Base-by-base conservation (phyloP, 2,888 invertebrate species). In the Apotomis capreana region DNA sequence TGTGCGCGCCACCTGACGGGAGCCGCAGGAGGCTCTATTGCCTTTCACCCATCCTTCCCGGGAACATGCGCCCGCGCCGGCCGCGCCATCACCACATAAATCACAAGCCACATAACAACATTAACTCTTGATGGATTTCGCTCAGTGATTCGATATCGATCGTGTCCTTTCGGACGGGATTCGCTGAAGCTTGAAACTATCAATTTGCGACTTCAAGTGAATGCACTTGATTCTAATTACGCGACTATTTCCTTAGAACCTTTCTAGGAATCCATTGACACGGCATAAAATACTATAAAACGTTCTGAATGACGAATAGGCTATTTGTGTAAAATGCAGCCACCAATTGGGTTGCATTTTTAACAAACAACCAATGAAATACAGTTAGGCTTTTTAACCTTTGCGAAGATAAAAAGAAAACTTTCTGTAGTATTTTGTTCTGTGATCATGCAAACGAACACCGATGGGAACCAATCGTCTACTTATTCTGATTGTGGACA, bases 21-120 rank as follows among this genome's bases (percentile, higher is more conserved):
- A 75, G 80, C 91, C 82, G 81, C 91, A 79, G 91, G 91, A 88
- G 91, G 79, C 81, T 84, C 86, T 86, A 87, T 84, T 84, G 87
- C 86, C 84, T 85, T 82, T 81, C 83, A 77, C 83, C 83, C 84
- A 84, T 85, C 84, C 87, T 84, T 83, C 71, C 82, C 75, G 73
- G 75, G 78, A 79, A 77, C 78, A 78, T 65, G 83, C 77, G 77
- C 80, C 78, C 83, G 82, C 80, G 77, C 80, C 78, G 83, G 82
- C 80, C 80, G 81, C 81, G 78, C 83, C 84, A 77, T 78, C 79
- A 75, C 74, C 76, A 79, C 82, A 89, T 91, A 89, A 89, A 91
- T 91, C 89, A 90, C 85, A 70, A 68, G 78, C 70, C 78, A 81
- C 80, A 77, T 81, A 82, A 83, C 83, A 84, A 77, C 83, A 83